phyloP scores from a whole-genome alignment of 2,113 vertebrate genomes.

The Erinaceus europaeus region DNA sequence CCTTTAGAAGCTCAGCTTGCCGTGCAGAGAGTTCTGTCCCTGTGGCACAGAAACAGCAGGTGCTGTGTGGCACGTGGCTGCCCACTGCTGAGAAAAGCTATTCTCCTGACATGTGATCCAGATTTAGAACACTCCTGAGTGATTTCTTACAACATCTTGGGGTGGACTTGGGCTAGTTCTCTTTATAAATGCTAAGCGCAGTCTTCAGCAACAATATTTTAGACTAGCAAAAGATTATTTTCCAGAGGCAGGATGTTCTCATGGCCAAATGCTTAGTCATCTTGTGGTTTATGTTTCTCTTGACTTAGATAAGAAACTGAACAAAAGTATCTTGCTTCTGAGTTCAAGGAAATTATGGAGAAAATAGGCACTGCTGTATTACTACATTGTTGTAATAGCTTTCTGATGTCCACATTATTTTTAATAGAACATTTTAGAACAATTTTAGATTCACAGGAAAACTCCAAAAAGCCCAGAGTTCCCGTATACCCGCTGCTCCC shows the following conservation, averaged over 20 bases:
- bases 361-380: background rate
- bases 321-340: background rate
- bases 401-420: background rate
- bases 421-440: background rate
- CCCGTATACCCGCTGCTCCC: background rate
- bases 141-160: background rate
- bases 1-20: background rate
- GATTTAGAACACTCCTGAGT: background rate
- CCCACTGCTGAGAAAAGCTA: accelerated
- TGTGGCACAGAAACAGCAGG: accelerated
- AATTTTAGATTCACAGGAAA: background rate
- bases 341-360: background rate
- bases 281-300: background rate
- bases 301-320: background rate
- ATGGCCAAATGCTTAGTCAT: background rate
- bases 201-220: background rate
- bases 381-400: background rate
- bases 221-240: background rate
- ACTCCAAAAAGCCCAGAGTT: background rate
- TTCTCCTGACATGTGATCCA: background rate
- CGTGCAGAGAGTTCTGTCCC: background rate
- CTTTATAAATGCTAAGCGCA: background rate
- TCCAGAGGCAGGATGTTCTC: background rate
- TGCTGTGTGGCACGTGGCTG: background rate
- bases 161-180: background rate